Base-by-base conservation (phyloP, 1,140 invertebrate species). In the Agraylea sexmaculata region DNA sequence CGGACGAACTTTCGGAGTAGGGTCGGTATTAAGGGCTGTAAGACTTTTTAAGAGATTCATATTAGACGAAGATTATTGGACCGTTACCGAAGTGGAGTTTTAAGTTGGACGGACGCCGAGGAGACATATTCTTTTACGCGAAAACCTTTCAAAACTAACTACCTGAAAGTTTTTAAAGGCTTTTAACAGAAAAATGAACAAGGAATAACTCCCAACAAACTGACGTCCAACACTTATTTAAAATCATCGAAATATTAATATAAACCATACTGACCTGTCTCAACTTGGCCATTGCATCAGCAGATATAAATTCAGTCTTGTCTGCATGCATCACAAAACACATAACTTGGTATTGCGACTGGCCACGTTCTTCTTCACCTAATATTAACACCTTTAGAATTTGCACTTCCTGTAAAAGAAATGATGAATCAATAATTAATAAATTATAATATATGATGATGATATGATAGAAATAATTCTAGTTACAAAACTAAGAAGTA, bases 221-320 rank as follows among this genome's bases (percentile, higher is more conserved):
- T 22, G 17, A 17, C 17, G 22, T 5, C 33, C 33, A 18, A 10
- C 22, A 16, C 17, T n/a, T 16, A 17, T 34, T 19, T 2, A 17
- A 20, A 3, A 6, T 7, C 22, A 23, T 16, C 5, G 19, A 37
- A 17, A 20, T 6, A 36, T 41, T 37, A 32, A 27, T 13, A 17
- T 16, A 37, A 42, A 41, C 36, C 27, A 22, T 6, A 27, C 19
- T 43, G 38, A 66, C 88, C 70, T 94, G 90, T 64, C 90, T 70
- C n/a, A 95, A 62, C 64, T 94, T 94, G n/a, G 88, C 83, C 86
- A 96, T 94, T 12, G 90, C 90, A 66, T 94, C 91, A 11, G 89
- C 83, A 1, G 89, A 88, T 55, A 95, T 94, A 57, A 94, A 94
- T 51, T 92, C 86, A 52, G 87, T 80, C 63, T 88, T 88, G 39